Base-by-base conservation (phyloP, 1,140 invertebrate species). In the Drosophila guanche region DNA sequence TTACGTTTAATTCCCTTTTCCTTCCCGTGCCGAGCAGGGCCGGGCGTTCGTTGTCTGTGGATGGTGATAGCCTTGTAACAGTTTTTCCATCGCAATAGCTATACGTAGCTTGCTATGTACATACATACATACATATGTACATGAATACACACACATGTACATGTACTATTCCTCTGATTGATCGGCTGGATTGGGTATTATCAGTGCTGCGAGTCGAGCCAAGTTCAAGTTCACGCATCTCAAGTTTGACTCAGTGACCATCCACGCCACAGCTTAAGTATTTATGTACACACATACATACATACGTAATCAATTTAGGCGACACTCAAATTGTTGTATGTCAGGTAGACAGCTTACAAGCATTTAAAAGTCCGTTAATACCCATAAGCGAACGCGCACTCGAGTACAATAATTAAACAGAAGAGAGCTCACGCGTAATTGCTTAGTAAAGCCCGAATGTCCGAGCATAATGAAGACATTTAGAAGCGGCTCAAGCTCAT, bases 191-290 rank as follows among this genome's bases (percentile, higher is more conserved):
- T 37, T 37, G 33, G 45, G 37, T 75, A 65, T 59, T 75, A 75
- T 71, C 61, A 73, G 51, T n/a, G 54, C 53, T 61, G 41, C 51
- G 23, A 43, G 43, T 43, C 41, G 27, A 42, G 45, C 70, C 71
- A 77, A 77, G 75, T 77, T 75, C 75, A 77, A 74, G 71, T 60
- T 70, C 75, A 75, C 20, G n/a, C 54, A 55, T 56, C 55, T 60
- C 65, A 69, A 75, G 71, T 65, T 63, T 10, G 33, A 37, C 33
- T 37, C 10, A 37, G 33, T 37, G 33, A 37, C 33, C 33, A 37
- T 37, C 33, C 54, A 62, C 12, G n/a, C 45, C 25, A 52, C 37
- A 33, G 53, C 63, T 53, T 56, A 71, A 50, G 58, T 29, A 47
- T 10, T 12, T 37, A 12, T 6, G 5, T 27, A 27, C 12, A 10